Evolutionary conservation across 2,888 invertebrate species (phyloP).

Genomic region (Dysmachus trigonus): DNA sequence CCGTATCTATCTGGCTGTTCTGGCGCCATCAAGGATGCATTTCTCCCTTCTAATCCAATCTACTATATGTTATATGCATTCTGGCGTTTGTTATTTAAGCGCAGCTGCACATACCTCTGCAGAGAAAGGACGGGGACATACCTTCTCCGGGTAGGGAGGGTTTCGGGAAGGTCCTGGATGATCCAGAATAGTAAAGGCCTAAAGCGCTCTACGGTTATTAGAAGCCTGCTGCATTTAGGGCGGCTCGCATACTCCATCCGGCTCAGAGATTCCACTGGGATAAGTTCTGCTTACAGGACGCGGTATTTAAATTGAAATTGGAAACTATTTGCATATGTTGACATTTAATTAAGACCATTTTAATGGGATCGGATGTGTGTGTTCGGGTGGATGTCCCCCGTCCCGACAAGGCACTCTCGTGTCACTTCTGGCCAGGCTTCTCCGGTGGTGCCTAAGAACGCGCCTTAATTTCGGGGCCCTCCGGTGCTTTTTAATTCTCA

Average conservation of each 20-base stretch:
- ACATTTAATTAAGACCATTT: conserved; percentile 57
- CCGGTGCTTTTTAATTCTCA: conserved; percentile 11
- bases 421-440: neutral
- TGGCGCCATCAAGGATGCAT: conserved; percentile 3
- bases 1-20: neutral
- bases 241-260: neutral
- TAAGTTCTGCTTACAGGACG: conserved; percentile 27
- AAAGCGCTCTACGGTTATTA: neutral
- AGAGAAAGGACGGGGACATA: neutral
- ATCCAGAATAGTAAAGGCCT: neutral
- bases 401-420: neutral
- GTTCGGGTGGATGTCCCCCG: neutral
- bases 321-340: conserved; percentile 56
- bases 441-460: neutral
- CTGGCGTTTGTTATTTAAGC: conserved; percentile 4
- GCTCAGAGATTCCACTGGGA: neutral
- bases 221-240: neutral
- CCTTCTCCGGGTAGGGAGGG: neutral
- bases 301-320: conserved; percentile 41
- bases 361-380: conserved; percentile 53
- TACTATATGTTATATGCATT: neutral
- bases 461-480: neutral
- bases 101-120: conserved; percentile 12
- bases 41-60: neutral
- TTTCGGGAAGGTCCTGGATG: too few species aligned